These are phyloP conservation scores for Ageneiosus marmoratus DNA, from an alignment of 2,113 vertebrate species.

Conservation along the genomic window DNA sequence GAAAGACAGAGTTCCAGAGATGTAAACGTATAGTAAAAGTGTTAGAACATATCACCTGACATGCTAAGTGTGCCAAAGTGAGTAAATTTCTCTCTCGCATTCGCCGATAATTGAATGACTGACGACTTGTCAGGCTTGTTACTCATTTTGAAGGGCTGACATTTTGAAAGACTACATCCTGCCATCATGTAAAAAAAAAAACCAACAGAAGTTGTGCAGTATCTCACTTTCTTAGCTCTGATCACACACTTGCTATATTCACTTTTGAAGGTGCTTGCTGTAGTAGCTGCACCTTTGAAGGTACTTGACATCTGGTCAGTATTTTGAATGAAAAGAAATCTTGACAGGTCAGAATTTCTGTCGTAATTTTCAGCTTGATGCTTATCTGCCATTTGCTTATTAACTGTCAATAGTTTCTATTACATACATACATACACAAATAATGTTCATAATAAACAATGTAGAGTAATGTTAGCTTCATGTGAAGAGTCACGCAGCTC, in stretches of 20 bases:
- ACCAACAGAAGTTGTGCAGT: not conserved
- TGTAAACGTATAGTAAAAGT: not conserved
- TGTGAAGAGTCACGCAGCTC: not conserved
- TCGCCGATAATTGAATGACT: slow-evolving; percentile 29
- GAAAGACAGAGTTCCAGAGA: not conserved
- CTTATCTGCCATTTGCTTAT: not conserved
- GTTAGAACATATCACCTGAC: not conserved
- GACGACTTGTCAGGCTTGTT: slow-evolving; percentile 13
- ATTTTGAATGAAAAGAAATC: not conserved
- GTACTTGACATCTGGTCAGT: not conserved
- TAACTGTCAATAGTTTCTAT: not conserved
- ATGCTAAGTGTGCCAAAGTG: slow-evolving; percentile 1
- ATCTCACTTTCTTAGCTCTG: not conserved
- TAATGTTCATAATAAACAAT: not conserved
- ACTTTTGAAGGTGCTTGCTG: not conserved
- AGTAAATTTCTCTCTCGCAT: not conserved
- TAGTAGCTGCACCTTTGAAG: not conserved
- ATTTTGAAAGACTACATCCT: not conserved
- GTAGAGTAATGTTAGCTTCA: not conserved
- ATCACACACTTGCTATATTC: not conserved
- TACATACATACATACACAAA: not conserved
- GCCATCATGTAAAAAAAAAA: not conserved
- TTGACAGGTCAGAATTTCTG: not conserved
- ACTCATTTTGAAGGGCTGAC: not conserved
- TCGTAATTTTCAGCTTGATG: not conserved